Evolutionary conservation across 2,113 vertebrate species (phyloP), one percentile per base, ranked within the genome.

Genomic region (Labrus mixtus): DNA sequence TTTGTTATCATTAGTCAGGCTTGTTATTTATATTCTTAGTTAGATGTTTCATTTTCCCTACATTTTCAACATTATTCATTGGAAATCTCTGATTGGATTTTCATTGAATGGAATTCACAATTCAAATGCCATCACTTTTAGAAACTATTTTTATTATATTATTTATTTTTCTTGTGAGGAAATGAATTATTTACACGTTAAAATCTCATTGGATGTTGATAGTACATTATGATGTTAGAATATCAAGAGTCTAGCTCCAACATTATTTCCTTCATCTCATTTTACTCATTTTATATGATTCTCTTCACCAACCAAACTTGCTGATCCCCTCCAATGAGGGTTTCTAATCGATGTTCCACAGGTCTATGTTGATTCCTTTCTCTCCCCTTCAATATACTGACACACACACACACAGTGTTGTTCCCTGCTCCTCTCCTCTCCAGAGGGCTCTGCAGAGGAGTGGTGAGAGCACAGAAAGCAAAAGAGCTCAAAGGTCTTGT

Each of bases 281-380:
- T 78, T 67, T 51, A 53, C 50, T 87, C 33, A 63, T 71, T 87
- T 85, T 68, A 59, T 58, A 51, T 73, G 54, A 87, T 85, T 68
- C 73, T 79, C 71, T 86, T 76, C 70, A 85, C 50, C 60, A 71
- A 33, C n/a, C 51, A 67, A 67, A 65, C 56, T 59, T 51, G 22
- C 63, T 77, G 83, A 82, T 74, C 60, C 60, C 55, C 77, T 61
- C 65, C 62, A 68, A 15, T 59, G 50, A 78, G 16, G 20, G 20
- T 57, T 60, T 85, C 57, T 70, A 78, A 92, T 88, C 68, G 82
- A 61, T 72, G 48, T 68, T 70, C 41, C 41, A 22, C 19, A 8
- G 60, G 4, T 63, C 66, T 33, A 41, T 74, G 46, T 68, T 78
- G 72, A 76, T 72, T 70, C 50, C 13, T 41, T 65, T 65, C 8